Conservation (phyloP, 2,797 vertebrate species). For the Macroramphosus scolopax region DNA sequence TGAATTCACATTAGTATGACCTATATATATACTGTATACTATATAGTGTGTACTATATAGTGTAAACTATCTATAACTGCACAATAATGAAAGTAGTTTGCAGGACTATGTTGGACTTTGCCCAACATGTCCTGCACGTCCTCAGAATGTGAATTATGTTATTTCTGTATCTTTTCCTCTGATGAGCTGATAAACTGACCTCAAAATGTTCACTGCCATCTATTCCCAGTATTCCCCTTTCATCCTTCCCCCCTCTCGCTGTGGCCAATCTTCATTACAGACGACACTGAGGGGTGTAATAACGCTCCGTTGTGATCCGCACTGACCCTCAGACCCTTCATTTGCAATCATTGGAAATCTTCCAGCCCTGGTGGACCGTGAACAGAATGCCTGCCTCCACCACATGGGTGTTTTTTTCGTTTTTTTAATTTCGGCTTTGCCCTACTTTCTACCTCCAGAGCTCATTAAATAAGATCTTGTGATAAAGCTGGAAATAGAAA, state of each 20-base stretch:
- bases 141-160: too few relatives aligned
- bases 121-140: too few relatives aligned
- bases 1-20: too few relatives aligned
- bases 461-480: conserved; percentile 64
- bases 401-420: conserved; percentile 4
- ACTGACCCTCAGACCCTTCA: conserved; percentile 32
- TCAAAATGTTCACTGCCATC: conserved; percentile 16
- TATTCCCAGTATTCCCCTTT: conserved; percentile 7
- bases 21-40: too few relatives aligned
- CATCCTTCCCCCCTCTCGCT: conserved; percentile 11
- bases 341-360: conserved; percentile 40
- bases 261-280: conserved; percentile 36
- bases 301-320: conserved; percentile 23
- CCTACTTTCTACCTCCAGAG: conserved; percentile 62
- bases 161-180: too few relatives aligned
- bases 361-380: conserved; percentile 7
- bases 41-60: too few relatives aligned
- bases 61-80: too few relatives aligned
- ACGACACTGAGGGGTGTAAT: conserved; percentile 25
- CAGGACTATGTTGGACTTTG: too few relatives aligned
- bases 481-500: conserved; percentile 49
- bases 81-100: too few relatives aligned
- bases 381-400: conserved; percentile 24
- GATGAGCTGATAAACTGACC: too few relatives aligned
- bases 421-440: conserved; percentile 45